Evolutionary conservation across 2,888 invertebrate species (phyloP), one percentile per base, ranked within the genome.

Genomic region (Lasioglossum vierecki): DNA sequence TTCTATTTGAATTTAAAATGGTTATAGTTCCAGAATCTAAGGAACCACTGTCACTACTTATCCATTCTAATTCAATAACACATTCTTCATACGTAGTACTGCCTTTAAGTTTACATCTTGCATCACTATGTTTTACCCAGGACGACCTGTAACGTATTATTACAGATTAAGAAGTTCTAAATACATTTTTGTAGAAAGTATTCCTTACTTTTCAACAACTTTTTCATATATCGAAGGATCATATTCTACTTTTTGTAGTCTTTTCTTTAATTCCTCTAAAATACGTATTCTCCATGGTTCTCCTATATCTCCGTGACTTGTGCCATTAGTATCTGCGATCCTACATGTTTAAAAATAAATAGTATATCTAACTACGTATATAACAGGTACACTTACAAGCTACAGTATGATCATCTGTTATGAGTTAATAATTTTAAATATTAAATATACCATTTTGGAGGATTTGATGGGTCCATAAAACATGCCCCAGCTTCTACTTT

Each of bases 121-220:
- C 97, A 95, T 98, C 97, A 68, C 98, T 98, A 83, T 97, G 97
- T 92, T 98, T 97, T 0, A 98, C 96, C 98, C 98, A 98, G 0
- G 98, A 98, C 39, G 97, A 97, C 91, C 95, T 95, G 35, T 30
- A 66, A 83, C n/a, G 44, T 15, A 74, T 4, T 1, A 70, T 73
- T 63, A 70, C 8, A 76, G 68, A 30, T 49, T n/a, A 26, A 79
- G 30, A 63, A 57, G 15, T 9, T 46, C 44, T 26, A 0, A 71
- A 26, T n/a, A 26, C 15, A 71, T 44, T 6, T 44, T n/a, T 75
- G 26, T 30, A 49, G 8, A 44, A 30, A 39, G 5, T 60, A 30
- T n/a, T 74, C 1, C 94, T 92, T 87, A 95, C 92, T 97, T 97
- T 95, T 98, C 98, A 77, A 98, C 96, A 44, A 98, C 98, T 92